Evolutionary conservation across 2,113 vertebrate genomes (phyloP), one percentile per base, ranked within the genome.

Genomic region (Xiphophorus maculatus): DNA sequence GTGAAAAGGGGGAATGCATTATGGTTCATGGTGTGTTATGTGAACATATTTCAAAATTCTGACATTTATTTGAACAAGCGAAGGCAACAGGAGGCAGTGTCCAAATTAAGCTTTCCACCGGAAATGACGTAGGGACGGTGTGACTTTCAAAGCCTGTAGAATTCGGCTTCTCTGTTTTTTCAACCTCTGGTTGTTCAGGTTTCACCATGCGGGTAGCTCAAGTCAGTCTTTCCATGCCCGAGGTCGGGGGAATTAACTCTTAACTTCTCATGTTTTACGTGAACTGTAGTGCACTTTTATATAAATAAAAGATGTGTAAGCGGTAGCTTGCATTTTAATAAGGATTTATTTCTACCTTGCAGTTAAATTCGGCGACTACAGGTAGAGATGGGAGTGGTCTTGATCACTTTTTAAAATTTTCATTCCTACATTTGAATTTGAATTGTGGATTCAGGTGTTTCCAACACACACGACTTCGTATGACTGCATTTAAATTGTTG

Each of bases 41-140:
- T 27, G 8, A 0, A 0, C n/a, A 2, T 0, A 0, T 0, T 0
- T 71, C 3, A 70, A 66, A 80, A 28, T 54, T 84, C 83, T 64
- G 4, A 88, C 67, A 28, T 40, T 71, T 4, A 13, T 9, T 22
- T 9, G 0, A 28, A 76, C 30, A 62, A 0, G 0, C 88, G 84
- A 92, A 92, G 3, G 86, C 83, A 81, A 28, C 91, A 79, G 0
- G 40, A 42, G 68, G 63, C 73, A 28, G 35, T 32, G 37, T 73
- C 83, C 69, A 78, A 84, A 85, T 54, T 69, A 81, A 90, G 54
- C 87, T 89, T 92, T 88, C 82, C 77, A 89, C 64, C 29, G 91
- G 91, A 90, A 87, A 82, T 92, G 91, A 92, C 92, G 90, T 77
- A 63, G 0, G 2, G 42, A 6, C 42, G 58, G 15, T 74, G 86